Conservation (phyloP, 1,140 invertebrate species). For the Brachystomella parvula region DNA sequence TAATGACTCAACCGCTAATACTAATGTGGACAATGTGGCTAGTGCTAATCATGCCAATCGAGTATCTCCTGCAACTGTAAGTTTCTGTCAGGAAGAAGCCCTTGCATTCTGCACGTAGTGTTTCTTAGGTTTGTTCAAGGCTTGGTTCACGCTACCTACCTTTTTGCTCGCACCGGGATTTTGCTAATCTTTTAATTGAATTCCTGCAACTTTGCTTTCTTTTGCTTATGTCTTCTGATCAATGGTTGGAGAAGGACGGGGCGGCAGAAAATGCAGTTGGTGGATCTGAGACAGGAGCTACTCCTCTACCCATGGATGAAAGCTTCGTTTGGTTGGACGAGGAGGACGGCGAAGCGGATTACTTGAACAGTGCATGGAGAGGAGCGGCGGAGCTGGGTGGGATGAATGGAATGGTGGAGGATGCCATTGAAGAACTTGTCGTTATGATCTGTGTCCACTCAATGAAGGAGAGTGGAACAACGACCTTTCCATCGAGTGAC, state of each 20-base stretch:
- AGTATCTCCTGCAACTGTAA: conserved; percentile 81
- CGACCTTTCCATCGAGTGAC: background rate
- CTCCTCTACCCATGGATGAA: background rate
- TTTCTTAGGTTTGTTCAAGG: conserved; percentile 39
- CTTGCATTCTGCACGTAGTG: conserved; percentile 43
- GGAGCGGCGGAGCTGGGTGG: background rate
- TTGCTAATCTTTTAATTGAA: too few relatives aligned
- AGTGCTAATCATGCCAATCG: conserved; percentile 72
- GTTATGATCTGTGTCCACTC: background rate
- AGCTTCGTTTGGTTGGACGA: background rate
- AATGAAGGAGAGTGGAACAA: background rate
- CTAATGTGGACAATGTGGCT: conserved; percentile 47
- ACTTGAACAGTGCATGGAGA: background rate
- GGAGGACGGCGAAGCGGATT: background rate
- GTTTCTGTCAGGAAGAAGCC: conserved; percentile 44
- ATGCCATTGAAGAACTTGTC: background rate
- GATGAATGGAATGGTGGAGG: background rate
- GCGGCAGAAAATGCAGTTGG: conserved; percentile 2
- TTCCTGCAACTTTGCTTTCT: too few relatives aligned
- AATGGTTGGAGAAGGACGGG: background rate
- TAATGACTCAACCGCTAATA: conserved; percentile 49
- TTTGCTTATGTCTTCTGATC: conserved; percentile 26
- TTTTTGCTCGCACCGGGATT: too few relatives aligned
- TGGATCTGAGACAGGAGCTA: background rate
- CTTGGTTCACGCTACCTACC: too few relatives aligned